phyloP scores from a whole-genome alignment of 2,797 vertebrate genomes.

The Pseudochaenichthys georgianus region DNA sequence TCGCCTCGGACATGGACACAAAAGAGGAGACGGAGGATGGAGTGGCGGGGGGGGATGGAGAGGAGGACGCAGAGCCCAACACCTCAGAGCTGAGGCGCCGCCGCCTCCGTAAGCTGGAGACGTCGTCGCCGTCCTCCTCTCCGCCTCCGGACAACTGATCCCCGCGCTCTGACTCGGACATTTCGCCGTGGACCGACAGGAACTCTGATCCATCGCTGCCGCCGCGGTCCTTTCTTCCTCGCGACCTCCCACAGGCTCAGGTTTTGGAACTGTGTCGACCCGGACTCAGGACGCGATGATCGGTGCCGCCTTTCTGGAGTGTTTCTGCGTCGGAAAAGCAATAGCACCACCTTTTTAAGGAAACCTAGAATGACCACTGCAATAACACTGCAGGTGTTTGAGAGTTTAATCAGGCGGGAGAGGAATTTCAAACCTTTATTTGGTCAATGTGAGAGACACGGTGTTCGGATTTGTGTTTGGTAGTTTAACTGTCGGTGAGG shows the following conservation, averaged over 20 bases:
- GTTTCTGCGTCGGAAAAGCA: constrained; percentile 55
- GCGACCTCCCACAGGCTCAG: constrained; percentile 59
- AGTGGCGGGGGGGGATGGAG: constrained; percentile 52
- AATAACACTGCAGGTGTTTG: constrained; percentile 42
- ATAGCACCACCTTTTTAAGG: constrained; percentile 14
- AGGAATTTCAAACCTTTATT: constrained; percentile 9
- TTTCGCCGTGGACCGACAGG: constrained; percentile 58
- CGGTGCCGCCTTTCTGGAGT: constrained; percentile 34
- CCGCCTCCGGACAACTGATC: constrained; percentile 85
- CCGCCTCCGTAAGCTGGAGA: constrained; percentile 92
- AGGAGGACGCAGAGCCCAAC: constrained; percentile 86
- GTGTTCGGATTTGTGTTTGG: constrained; percentile 48
- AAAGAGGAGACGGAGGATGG: constrained; percentile 61
- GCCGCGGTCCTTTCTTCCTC: constrained; percentile 34
- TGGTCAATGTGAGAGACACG: constrained; percentile 13
- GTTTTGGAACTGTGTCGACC: constrained; percentile 38
- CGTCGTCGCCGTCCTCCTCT: constrained; percentile 57
- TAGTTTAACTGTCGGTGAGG: constrained; percentile 53
- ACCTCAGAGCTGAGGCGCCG: constrained; percentile 90
- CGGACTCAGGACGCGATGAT: constrained; percentile 47
- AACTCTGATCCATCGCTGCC: constrained; percentile 36
- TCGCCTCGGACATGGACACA: constrained; percentile 69
- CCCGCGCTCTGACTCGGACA: constrained; percentile 13
- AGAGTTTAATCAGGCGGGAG: constrained; percentile 10
- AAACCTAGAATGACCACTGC: constrained; percentile 34